Evolutionary conservation across 2,888 invertebrate species (phyloP).

Genomic region (Sarcophaga caerulescens): DNA sequence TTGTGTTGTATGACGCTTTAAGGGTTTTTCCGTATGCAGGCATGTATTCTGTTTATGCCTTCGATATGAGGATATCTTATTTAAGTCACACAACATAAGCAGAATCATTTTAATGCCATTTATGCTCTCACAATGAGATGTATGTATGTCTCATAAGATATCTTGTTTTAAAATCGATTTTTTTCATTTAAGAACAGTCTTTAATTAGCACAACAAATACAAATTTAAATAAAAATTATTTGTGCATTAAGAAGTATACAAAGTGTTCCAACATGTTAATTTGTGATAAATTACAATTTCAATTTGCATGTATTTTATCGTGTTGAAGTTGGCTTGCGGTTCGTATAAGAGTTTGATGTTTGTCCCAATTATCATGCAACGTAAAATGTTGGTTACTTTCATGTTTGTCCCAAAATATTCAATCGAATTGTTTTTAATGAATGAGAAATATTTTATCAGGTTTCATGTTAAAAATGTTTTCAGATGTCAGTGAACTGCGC

Average conservation of each 20-base stretch:
- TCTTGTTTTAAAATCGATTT: slow-evolving; percentile 5
- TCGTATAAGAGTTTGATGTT: slow-evolving; percentile 58
- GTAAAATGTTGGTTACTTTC: neutral
- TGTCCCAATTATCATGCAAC: slow-evolving; percentile 18
- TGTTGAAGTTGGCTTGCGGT: neutral
- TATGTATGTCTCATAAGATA: slow-evolving; percentile 67
- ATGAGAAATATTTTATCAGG: neutral
- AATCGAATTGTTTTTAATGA: neutral
- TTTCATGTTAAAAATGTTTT: slow-evolving; percentile 27
- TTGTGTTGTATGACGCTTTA: slow-evolving; percentile 39
- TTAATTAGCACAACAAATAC: too few species aligned
- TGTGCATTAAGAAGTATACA: neutral
- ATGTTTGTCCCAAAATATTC: slow-evolving; percentile 19
- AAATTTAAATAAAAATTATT: neutral
- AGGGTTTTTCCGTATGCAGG: neutral
- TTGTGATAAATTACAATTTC: too few species aligned
- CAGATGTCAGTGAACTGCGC: slow-evolving; percentile 53
- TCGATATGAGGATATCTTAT: neutral
- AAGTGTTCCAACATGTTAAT: neutral
- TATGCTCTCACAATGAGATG: slow-evolving; percentile 56
- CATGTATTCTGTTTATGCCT: neutral
- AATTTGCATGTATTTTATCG: neutral
- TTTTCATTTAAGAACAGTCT: too few species aligned
- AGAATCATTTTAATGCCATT: neutral
- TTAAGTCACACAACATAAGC: neutral